Evolutionary conservation across 2,797 vertebrate species (phyloP).

Genomic region (Remorina albescens): DNA sequence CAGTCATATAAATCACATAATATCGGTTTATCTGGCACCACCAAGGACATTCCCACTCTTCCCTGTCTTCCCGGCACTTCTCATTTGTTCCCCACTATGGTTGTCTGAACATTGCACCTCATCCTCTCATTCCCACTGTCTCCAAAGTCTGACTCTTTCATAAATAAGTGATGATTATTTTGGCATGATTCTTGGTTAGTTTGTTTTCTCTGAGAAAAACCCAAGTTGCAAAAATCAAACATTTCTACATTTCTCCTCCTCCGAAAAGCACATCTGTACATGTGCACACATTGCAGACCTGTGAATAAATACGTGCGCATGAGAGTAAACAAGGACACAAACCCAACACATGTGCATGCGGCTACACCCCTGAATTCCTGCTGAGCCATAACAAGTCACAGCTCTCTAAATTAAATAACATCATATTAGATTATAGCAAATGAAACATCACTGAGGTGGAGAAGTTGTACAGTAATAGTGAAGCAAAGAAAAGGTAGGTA

Average conservation of each 20-base stretch:
- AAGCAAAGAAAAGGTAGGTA: constrained; percentile 8
- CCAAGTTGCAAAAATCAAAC: constrained; percentile 60
- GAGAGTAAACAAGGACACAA: neutral
- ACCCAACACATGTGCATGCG: constrained; percentile 13
- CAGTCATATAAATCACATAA: constrained; percentile 69
- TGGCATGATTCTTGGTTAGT: constrained; percentile 56
- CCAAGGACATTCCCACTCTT: constrained; percentile 57
- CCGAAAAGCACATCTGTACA: constrained; percentile 54
- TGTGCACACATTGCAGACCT: constrained; percentile 29
- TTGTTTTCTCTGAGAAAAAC: constrained; percentile 63
- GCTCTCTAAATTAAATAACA: constrained; percentile 80
- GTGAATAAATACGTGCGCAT: too few relatives aligned
- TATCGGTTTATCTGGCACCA: constrained; percentile 56
- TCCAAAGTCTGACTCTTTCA: constrained; percentile 37
- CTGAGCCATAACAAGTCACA: constrained; percentile 74
- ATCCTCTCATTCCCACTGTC: constrained; percentile 43
- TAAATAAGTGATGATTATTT: constrained; percentile 76
- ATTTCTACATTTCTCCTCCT: constrained; percentile 28
- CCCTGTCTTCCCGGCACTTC: constrained; percentile 30
- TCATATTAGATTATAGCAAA: constrained; percentile 78
- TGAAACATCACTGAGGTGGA: constrained; percentile 69
- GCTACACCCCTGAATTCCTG: constrained; percentile 58
- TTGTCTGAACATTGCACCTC: constrained; percentile 47
- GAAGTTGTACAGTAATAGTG: constrained; percentile 16
- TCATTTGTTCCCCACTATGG: constrained; percentile 39